Percentiles rank a stretch among this genome's conserved stretches.
Evolutionary conservation across 2,888 invertebrate genomes (phyloP).

Genomic region (Orchesella flavescens): DNA sequence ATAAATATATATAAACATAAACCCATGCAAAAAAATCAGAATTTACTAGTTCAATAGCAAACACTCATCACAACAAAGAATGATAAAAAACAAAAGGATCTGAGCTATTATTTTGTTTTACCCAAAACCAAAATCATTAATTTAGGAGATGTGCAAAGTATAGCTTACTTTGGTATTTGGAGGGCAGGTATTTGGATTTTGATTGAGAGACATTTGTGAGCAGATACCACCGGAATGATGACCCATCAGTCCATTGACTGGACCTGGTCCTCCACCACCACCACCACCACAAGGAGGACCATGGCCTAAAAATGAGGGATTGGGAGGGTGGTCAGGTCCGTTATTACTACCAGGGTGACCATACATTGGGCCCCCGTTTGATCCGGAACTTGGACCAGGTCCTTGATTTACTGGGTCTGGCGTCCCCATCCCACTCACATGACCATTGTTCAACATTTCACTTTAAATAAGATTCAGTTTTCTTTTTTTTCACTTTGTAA

Average conservation of each 20-base stretch:
- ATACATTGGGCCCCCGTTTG: conserved; percentile 61
- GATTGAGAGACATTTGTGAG: conserved; percentile 71
- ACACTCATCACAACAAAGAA: conserved; percentile 45
- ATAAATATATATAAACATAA: neutral
- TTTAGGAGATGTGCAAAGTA: conserved; percentile 30
- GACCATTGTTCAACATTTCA: conserved; percentile 72
- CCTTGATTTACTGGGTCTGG: conserved; percentile 66
- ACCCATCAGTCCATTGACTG: conserved; percentile 67
- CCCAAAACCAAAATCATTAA: conserved; percentile 39
- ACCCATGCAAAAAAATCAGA: neutral
- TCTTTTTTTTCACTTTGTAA: conserved; percentile 15
- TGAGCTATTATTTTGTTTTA: conserved; percentile 26
- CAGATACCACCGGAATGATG: conserved; percentile 72
- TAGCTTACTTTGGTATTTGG: conserved; percentile 69
- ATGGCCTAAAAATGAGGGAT: conserved; percentile 58
- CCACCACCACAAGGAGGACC: conserved; percentile 61
- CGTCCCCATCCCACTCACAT: conserved; percentile 69
- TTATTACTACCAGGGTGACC: conserved; percentile 64
- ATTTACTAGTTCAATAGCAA: neutral
- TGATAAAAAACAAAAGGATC: conserved; percentile 42
- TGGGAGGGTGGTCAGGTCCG: conserved; percentile 59
- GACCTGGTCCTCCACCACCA: conserved; percentile 59
- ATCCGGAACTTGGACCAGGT: conserved; percentile 54
- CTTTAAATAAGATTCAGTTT: conserved; percentile 22
- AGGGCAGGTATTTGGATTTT: conserved; percentile 69